These are phyloP conservation scores for Boloria selene DNA, from an alignment of 2,888 invertebrate species.

Conservation along the genomic window DNA sequence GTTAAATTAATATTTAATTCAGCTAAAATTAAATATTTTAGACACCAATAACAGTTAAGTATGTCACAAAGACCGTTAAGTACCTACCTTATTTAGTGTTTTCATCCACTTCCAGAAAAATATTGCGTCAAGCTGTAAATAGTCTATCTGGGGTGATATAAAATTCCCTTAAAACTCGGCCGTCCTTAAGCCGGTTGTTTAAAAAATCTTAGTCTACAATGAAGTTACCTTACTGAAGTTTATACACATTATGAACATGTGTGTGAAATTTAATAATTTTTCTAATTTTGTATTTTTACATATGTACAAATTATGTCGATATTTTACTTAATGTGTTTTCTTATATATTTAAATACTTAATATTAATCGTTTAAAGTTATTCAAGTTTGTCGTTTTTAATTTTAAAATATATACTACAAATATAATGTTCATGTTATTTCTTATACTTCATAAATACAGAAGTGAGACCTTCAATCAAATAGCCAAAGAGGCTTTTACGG, in stretches of 20 bases:
- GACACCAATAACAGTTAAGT: background rate
- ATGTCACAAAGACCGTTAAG: constrained; percentile 3
- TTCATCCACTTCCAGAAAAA: constrained; percentile 20
- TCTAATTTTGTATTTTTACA: too few relatives aligned
- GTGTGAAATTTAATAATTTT: too few relatives aligned
- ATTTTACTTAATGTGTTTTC: too few relatives aligned
- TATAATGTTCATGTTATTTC: background rate
- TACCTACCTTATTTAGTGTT: constrained; percentile 20
- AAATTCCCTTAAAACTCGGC: constrained; percentile 18
- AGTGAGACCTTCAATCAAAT: background rate
- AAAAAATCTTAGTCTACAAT: constrained; percentile 18
- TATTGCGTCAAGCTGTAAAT: constrained; percentile 19
- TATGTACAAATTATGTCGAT: too few relatives aligned
- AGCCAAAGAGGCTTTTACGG: background rate
- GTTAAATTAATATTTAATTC: too few relatives aligned
- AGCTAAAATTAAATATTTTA: too few relatives aligned
- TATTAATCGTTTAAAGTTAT: too few relatives aligned
- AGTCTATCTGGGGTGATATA: constrained; percentile 6
- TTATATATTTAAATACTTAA: too few relatives aligned
- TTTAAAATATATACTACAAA: background rate
- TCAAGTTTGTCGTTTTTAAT: too few relatives aligned
- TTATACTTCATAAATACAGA: background rate
- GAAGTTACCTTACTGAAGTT: constrained; percentile 15
- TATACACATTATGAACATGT: background rate
- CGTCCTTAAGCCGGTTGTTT: constrained; percentile 8